These are phyloP conservation scores for Anolis sagrei DNA, from an alignment of 2,113 vertebrate species.

Conservation along the genomic window DNA sequence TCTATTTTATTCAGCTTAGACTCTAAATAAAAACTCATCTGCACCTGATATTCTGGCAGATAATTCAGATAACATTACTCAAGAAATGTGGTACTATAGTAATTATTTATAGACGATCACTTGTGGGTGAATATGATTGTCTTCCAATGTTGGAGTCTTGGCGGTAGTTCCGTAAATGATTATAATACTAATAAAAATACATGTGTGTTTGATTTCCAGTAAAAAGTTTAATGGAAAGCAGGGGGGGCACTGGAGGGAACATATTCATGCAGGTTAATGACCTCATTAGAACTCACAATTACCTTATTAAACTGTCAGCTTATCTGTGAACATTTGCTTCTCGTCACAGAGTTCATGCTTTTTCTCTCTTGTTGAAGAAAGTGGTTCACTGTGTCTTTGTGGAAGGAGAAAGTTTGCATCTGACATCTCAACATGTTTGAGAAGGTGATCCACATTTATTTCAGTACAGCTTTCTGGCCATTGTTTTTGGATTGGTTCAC, in stretches of 20 bases:
- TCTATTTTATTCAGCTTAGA: neutral
- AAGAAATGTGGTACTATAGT: neutral
- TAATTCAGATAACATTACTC: neutral
- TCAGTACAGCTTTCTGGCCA: neutral
- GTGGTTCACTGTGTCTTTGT: neutral
- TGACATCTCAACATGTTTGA: neutral
- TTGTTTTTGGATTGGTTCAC: neutral
- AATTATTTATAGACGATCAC: no score
- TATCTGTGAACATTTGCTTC: neutral
- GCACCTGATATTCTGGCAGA: neutral
- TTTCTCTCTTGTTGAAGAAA: neutral
- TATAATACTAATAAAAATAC: neutral
- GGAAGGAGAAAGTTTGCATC: neutral
- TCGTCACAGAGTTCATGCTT: neutral
- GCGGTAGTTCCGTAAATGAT: neutral
- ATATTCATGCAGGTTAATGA: neutral
- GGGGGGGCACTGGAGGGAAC: neutral
- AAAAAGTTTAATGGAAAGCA: accelerated
- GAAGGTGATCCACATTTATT: neutral
- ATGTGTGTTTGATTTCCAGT: neutral
- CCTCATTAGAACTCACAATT: neutral
- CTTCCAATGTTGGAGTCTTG: no score
- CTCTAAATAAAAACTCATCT: neutral
- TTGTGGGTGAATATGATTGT: no score
- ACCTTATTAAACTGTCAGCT: neutral